Base-by-base conservation (phyloP, 2,888 invertebrate genomes). In the Protophormia terraenovae region DNA sequence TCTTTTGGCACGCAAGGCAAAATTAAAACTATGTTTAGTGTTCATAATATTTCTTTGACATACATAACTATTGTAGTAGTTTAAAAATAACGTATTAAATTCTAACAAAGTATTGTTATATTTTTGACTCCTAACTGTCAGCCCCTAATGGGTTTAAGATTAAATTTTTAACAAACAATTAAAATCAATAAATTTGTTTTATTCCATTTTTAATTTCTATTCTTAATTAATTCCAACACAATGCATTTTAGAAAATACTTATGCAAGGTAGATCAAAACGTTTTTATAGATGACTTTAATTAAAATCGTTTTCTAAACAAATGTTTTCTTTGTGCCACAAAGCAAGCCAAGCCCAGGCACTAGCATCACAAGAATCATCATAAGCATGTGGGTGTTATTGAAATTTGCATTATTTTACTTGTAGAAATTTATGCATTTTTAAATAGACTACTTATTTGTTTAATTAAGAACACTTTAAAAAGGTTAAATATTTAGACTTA, bases 401-500 rank as follows among this genome's bases (percentile, higher is more conserved):
- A 71, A 85, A 85, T 75, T 80, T 80, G 53, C 60, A 84, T 81
- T 81, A 81, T 84, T 78, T 69, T 64, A 66, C 67, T 80, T 47
- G 47, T 71, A 60, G 32, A 75, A 86, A 86, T 86, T 81, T 84
- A 84, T 86, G 80, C 73, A 71, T 84, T 84, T 84, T 69, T 66
- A 75, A 78, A 81, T 75, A 84, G 71, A 78, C 78, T 69, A 62
- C 69, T 78, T 62, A 81, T 73, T 75, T 71, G 77, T 77, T 81
- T 75, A 86, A 86, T 84, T 86, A 66, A 84, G 58, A 84, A 83
- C 80, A 83, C 80, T 83, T 86, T 38, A 75, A 71, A 78, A 66
- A 79, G 85, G 85, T 85, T 85, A 85, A 85, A 79, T 76, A 79
- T 62, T 50, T 50, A 71, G 45, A 64, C 78, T 69, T 62, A 45